Evolutionary conservation across 2,888 invertebrate genomes (phyloP).

Genomic region (Protophormia terraenovae): DNA sequence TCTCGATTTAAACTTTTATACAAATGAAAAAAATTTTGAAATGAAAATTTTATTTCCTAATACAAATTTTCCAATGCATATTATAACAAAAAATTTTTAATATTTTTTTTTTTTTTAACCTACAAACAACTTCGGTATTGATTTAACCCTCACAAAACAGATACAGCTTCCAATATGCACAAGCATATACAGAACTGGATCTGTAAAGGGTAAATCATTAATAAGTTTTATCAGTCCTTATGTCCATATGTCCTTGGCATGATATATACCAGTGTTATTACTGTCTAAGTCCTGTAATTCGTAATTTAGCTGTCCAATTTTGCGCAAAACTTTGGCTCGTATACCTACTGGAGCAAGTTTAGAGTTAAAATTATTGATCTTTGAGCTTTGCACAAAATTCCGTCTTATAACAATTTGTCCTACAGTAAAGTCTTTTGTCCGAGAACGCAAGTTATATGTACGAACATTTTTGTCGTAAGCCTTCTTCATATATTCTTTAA

Average conservation of each 20-base stretch:
- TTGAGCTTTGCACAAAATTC: conserved; percentile 37
- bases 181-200: neutral
- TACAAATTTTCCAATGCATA: too few species aligned
- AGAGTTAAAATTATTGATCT: conserved; percentile 19
- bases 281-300: conserved; percentile 1
- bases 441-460: conserved; percentile 18
- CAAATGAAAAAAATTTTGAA: too few species aligned
- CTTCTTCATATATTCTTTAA: neutral
- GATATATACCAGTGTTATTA: neutral
- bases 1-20: too few species aligned
- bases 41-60: too few species aligned
- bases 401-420: conserved; percentile 30
- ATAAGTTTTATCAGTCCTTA: neutral
- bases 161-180: neutral
- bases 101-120: too few species aligned
- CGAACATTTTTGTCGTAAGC: neutral
- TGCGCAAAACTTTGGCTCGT: neutral
- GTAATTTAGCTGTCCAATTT: conserved; percentile 10
- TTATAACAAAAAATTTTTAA: too few species aligned
- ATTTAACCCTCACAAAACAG: too few species aligned
- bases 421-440: conserved; percentile 1
- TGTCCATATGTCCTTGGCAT: neutral
- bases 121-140: too few species aligned
- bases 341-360: conserved; percentile 38
- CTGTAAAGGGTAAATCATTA: neutral